Evolutionary conservation across 2,113 vertebrate genomes (phyloP), one percentile per base, ranked within the genome.

Genomic region (Tinamus guttatus): DNA sequence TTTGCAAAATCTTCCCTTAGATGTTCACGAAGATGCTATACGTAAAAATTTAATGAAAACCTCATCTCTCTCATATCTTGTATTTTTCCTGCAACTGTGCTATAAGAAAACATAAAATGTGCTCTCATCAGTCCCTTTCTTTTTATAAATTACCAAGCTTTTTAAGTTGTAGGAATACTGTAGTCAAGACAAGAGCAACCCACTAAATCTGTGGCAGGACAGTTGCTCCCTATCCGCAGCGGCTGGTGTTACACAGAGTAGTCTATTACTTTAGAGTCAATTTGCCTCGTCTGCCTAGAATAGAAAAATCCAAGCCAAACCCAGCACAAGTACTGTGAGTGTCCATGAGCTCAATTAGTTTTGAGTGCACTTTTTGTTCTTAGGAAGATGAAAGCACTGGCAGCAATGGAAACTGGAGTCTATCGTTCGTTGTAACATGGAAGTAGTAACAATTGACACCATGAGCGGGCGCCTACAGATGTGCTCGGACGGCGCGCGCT

Each of bases 351-450:
- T 64, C 51, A 54, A 56, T 69, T 71, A 67, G 28, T 83, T 95
- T 74, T 93, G 65, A 93, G 65, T 71, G n/a, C 91, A 40, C 70
- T 49, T 95, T 77, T 90, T 91, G 67, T 91, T 49, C 27, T 85
- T 77, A 49, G 67, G 20, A 92, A 95, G 43, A 94, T 83, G n/a
- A 94, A 92, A 83, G 40, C 85, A 14, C 43, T 43, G 36, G 43
- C 82, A 58, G 54, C 34, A 47, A 47, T 74, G 85, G 51, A 93
- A 90, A 40, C 24, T 40, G 40, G 89, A 32, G 4, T 34, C 15
- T 81, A 63, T 36, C 20, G 3, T 86, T 80, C 84, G 59, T 59
- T 76, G 21, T 64, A 40, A 21, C 30, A 27, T 51, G 54, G 71
- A 78, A 81, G 47, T 63, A 88, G 62, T 0, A 76, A 70, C 76